phyloP scores from a whole-genome alignment of 2,888 invertebrate species.

The Idaea aversata region DNA sequence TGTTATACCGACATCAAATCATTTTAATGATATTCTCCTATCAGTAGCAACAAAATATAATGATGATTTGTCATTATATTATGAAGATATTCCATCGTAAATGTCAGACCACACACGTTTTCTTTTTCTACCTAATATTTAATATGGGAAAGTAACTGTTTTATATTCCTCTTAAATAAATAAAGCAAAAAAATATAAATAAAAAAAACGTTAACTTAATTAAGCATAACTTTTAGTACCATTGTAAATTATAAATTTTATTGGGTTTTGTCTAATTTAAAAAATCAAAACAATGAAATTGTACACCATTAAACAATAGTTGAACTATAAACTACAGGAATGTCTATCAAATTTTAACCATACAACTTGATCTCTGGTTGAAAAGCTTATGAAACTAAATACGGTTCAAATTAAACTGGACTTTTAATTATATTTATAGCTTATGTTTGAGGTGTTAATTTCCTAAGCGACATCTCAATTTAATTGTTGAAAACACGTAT shows the following conservation, averaged over 20 bases:
- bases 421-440: conserved; percentile 26
- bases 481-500: conserved; percentile 38
- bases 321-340: conserved; percentile 12
- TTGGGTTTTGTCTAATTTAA: conserved; percentile 5
- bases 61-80: conserved; percentile 18
- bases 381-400: conserved; percentile 3
- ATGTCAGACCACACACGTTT: conserved; percentile 26
- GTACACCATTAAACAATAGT: conserved; percentile 12
- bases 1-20: conserved; percentile 5
- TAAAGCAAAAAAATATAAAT: conserved; percentile 9
- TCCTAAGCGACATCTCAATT: conserved; percentile 37
- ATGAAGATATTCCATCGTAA: conserved; percentile 15
- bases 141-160: conserved; percentile 12
- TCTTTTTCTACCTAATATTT: conserved; percentile 2
- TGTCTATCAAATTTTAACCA: conserved; percentile 9
- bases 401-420: conserved; percentile 9
- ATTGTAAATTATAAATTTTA: conserved; percentile 13
- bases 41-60: not conserved
- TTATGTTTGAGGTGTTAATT: conserved; percentile 38
- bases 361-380: conserved; percentile 12
- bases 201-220: not conserved
- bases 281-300: conserved; percentile 14
- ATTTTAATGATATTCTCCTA: conserved; percentile 2
- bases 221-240: conserved; percentile 8
- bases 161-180: conserved; percentile 3